These are phyloP conservation scores for Exaiptasia diaphana DNA, from an alignment of 64 coral and sea anemone species.

Conservation along the genomic window DNA sequence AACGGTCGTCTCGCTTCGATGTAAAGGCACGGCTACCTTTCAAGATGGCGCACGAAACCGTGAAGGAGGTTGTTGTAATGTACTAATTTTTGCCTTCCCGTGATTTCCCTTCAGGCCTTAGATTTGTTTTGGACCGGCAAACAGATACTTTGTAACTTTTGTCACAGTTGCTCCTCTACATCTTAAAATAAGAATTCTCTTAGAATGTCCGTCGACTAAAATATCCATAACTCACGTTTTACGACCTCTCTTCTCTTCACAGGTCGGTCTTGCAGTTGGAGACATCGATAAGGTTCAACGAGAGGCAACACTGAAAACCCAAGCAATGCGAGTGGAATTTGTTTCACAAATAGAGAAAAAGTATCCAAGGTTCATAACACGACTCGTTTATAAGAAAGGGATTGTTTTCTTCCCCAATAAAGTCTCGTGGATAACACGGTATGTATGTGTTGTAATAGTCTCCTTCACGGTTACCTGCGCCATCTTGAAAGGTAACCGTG, in stretches of 20 bases:
- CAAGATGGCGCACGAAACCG: too few species aligned
- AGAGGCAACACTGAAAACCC: conserved; percentile 43
- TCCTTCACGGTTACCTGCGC: background rate
- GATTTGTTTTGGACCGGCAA: too few species aligned
- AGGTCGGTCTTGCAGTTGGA: conserved; percentile 46
- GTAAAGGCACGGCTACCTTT: too few species aligned
- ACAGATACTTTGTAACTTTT: too few species aligned
- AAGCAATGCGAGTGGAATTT: conserved; percentile 71
- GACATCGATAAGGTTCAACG: conserved; percentile 59
- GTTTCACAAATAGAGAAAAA: conserved; percentile 56
- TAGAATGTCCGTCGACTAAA: background rate
- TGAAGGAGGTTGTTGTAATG: too few species aligned
- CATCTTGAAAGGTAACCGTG: too few species aligned
- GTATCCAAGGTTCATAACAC: conserved; percentile 53
- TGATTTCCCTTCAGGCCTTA: too few species aligned
- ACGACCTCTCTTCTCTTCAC: background rate
- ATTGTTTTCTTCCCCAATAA: background rate
- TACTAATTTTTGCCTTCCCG: too few species aligned
- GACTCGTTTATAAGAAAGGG: conserved; percentile 5
- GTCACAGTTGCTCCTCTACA: too few species aligned
- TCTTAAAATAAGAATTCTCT: background rate
- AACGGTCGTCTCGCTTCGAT: too few species aligned
- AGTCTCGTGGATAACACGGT: background rate
- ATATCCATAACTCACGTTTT: background rate
- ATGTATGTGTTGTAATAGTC: background rate